Evolutionary conservation across 2,797 vertebrate genomes (phyloP).

Genomic region (Oryzias dopingdopingensis): DNA sequence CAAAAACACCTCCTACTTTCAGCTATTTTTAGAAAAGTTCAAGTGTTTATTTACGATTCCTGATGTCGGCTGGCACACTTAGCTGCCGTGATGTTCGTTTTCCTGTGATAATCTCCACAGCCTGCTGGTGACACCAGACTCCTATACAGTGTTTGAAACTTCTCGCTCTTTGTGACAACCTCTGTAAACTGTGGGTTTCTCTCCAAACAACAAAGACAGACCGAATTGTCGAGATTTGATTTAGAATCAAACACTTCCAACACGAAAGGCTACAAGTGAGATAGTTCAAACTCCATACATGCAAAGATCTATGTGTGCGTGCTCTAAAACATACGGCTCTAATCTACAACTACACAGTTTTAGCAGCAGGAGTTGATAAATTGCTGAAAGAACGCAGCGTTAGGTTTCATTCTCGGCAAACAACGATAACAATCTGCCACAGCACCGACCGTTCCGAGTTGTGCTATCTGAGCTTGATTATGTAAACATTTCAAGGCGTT

Average conservation of each 20-base stretch:
- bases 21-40: constrained; percentile 56
- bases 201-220: constrained; percentile 4
- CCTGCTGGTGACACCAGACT: constrained; percentile 63
- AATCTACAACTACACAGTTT: constrained; percentile 24
- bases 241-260: background rate
- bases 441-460: constrained; percentile 60
- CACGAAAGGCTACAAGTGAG: no score
- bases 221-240: constrained; percentile 10
- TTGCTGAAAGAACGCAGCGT: constrained; percentile 49
- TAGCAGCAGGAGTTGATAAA: constrained; percentile 48
- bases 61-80: constrained; percentile 54
- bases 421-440: constrained; percentile 65
- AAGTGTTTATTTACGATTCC: constrained; percentile 66
- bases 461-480: constrained; percentile 41
- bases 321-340: background rate
- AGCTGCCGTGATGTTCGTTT: constrained; percentile 63
- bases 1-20: background rate
- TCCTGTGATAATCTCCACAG: constrained; percentile 74
- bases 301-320: background rate
- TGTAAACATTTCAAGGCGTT: constrained; percentile 51
- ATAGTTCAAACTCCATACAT: no score
- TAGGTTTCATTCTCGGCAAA: constrained; percentile 60
- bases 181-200: constrained; percentile 39
- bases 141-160: constrained; percentile 44
- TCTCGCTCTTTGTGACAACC: constrained; percentile 43